Evolutionary conservation across 1,140 invertebrate genomes (phyloP).

Genomic region (Achroia grisella): DNA sequence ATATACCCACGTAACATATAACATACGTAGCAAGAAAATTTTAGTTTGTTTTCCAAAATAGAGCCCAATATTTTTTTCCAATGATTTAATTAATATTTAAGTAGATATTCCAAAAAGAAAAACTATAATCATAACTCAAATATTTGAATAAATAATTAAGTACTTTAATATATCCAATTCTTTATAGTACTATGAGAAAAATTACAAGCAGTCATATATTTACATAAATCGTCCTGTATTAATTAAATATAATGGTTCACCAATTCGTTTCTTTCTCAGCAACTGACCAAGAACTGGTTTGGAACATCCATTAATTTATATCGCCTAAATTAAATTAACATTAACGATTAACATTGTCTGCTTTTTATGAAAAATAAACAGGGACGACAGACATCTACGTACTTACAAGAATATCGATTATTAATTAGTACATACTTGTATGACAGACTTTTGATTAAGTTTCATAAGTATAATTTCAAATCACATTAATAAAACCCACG

Average conservation of each 20-base stretch:
- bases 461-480: too few relatives aligned
- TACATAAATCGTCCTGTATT: conserved; percentile 43
- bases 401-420: too few relatives aligned
- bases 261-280: conserved; percentile 32
- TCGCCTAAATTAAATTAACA: conserved; percentile 45
- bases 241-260: conserved; percentile 50
- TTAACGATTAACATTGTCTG: conserved; percentile 28
- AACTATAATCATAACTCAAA: conserved; percentile 38
- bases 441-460: too few relatives aligned
- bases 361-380: too few relatives aligned
- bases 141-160: conserved; percentile 21
- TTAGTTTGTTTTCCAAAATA: too few relatives aligned
- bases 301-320: conserved; percentile 36
- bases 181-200: conserved; percentile 24
- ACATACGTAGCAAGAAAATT: too few relatives aligned
- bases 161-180: conserved; percentile 14
- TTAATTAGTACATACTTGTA: too few relatives aligned
- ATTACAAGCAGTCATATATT: conserved; percentile 27
- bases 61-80: too few relatives aligned
- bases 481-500: too few relatives aligned
- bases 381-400: too few relatives aligned
- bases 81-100: too few relatives aligned
- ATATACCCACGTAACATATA: too few relatives aligned
- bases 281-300: conserved; percentile 34
- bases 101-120: conserved; percentile 23